phyloP scores from a whole-genome alignment of 2,888 invertebrate genomes.

The Hypselothyrea guttata region DNA sequence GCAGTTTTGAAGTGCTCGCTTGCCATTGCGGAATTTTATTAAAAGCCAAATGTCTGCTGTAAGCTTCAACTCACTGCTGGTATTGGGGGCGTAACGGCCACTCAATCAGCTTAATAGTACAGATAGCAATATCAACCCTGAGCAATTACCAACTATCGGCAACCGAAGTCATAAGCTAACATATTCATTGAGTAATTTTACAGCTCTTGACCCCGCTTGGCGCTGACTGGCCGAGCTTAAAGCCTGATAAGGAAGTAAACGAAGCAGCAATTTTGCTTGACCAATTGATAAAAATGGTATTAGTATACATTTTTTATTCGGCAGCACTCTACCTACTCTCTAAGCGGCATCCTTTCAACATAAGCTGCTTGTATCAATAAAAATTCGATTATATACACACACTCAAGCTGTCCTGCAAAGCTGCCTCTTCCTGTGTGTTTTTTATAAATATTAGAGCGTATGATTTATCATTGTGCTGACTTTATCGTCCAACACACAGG shows the following conservation, averaged over 20 bases:
- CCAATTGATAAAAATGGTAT: conserved; percentile 75
- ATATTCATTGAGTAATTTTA: conserved; percentile 52
- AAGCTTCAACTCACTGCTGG: conserved; percentile 1
- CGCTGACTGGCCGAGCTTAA: conserved; percentile 42
- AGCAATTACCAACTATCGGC: conserved; percentile 46
- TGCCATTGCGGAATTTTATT: conserved; percentile 46
- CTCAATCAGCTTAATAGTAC: too few species aligned
- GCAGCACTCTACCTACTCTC: conserved; percentile 7
- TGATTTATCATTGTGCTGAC: conserved; percentile 77
- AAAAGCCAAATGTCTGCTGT: conserved; percentile 57
- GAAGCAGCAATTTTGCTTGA: conserved; percentile 32
- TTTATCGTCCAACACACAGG: conserved; percentile 63
- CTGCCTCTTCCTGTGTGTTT: conserved; percentile 3
- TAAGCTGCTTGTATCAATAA: conserved; percentile 83
- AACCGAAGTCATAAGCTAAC: conserved; percentile 36
- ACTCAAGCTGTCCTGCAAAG: conserved; percentile 16
- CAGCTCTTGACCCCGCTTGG: neutral
- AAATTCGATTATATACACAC: conserved; percentile 81
- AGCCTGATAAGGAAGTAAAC: conserved; percentile 49
- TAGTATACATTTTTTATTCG: conserved; percentile 61
- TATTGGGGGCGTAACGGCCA: conserved; percentile 20
- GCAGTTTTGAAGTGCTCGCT: conserved; percentile 55
- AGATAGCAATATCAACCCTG: neutral
- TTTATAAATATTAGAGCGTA: conserved; percentile 61
- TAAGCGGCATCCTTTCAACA: conserved; percentile 65